phyloP scores from a whole-genome alignment of 2,797 vertebrate species.

The Peromyscus aztecus region DNA sequence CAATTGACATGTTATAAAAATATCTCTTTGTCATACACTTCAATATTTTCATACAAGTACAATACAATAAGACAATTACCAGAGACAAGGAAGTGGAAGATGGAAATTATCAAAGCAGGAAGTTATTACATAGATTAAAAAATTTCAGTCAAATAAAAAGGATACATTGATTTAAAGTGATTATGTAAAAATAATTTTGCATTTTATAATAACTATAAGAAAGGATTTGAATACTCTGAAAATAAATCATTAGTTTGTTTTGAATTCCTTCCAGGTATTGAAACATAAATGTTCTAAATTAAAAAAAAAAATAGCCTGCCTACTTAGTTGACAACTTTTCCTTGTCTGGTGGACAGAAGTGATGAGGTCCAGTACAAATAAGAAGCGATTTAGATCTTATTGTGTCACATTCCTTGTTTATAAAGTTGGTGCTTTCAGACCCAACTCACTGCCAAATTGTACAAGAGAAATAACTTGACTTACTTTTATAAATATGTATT shows the following conservation, averaged over 20 bases:
- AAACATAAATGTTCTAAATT: background rate
- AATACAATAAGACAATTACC: background rate
- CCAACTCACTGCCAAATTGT: background rate
- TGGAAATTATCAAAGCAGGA: background rate
- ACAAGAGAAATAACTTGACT: background rate
- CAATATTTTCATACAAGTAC: background rate
- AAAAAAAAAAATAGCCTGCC: background rate
- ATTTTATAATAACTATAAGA: background rate
- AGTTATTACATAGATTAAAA: background rate
- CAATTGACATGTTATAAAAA: background rate
- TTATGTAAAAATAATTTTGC: background rate
- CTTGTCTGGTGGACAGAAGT: background rate
- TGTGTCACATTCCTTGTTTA: background rate
- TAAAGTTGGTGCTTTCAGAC: background rate
- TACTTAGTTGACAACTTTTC: background rate
- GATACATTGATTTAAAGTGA: background rate
- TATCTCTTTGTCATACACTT: background rate
- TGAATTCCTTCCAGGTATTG: background rate
- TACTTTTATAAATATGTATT: background rate
- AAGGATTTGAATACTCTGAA: background rate
- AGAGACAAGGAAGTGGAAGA: background rate
- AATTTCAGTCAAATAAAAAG: background rate
- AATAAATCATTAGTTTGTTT: background rate
- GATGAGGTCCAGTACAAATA: fast-evolving
- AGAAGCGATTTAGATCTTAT: background rate